Base-by-base conservation (phyloP, 2,888 invertebrate species). In the Pardosa pseudoannulata region DNA sequence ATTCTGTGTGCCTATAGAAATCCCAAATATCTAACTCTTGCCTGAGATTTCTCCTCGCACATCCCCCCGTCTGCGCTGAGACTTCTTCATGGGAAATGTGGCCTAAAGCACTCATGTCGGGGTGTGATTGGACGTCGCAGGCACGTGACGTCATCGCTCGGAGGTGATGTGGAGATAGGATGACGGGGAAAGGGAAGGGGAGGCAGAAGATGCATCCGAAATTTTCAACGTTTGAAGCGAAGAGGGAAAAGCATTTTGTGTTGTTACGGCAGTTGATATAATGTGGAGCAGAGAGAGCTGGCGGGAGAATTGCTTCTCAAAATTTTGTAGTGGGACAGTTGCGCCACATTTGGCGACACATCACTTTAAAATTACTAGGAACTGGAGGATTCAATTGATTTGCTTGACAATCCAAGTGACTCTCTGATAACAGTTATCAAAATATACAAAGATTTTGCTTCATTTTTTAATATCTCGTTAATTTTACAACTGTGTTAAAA, bases 91-190 rank as follows among this genome's bases (percentile, higher is more conserved):
- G 64, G 70, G 79, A 79, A 86, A 68, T 78, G 74, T 74, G 74
- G 74, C 79, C 85, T 62, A 23, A 29, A 70, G 85, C 74, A 36
- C 36, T 74, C 62, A 74, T 73, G 74, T 86, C 79, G 79, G 29
- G 74, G 62, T 39, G 74, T 86, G 85, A 86, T 86, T 86, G 85
- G 85, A 79, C 74, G 85, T 74, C 83, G 83, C 67, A 78, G 56
- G 28, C 79, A 32, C 16, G 39, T 86, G 85, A 86, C 85, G 85
- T 86, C 85, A 86, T 41, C 70, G 73, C 83, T 76, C 39, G 31
- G 76, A 39, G 31, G 67, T 64, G 32, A 65, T 64, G 80, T 23
- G 36, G 50, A 28, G 36, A 70, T 71, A 23, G 64, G 29, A 46
- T 50, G 74, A 70, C 41, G 46, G 71, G 62, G 68, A 27, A 75